Evolutionary conservation across 2,888 invertebrate genomes (phyloP).

Genomic region (Epistrophe grossulariae): DNA sequence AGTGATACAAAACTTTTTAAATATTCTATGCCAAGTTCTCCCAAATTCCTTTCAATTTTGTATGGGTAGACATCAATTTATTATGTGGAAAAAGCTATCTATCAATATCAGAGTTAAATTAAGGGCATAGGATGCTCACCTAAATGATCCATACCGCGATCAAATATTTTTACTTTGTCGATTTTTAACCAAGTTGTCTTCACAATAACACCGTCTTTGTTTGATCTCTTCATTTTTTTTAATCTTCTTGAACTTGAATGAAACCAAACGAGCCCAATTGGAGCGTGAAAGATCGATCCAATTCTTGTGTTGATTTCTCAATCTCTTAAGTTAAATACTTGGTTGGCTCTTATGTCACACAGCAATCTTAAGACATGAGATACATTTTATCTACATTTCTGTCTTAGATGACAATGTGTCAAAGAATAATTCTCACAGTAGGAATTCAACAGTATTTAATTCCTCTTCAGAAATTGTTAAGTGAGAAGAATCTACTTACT

Average conservation of each 20-base stretch:
- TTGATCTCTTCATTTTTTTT: not conserved
- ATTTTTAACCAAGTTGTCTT: not conserved
- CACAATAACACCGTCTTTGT: not conserved
- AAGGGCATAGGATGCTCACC: no score
- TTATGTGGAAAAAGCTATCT: no score
- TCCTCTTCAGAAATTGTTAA: conserved; percentile 47
- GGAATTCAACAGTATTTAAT: conserved; percentile 65
- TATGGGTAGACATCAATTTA: no score
- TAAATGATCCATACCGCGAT: no score
- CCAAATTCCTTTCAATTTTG: no score
- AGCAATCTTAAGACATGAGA: conserved; percentile 43
- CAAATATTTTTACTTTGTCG: not conserved
- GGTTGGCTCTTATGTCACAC: conserved; percentile 38
- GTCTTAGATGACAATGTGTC: conserved; percentile 54
- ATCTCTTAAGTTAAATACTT: conserved; percentile 10
- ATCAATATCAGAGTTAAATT: not conserved
- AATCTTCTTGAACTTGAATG: not conserved
- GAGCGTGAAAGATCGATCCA: conserved; percentile 27
- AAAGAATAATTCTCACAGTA: conserved; percentile 50
- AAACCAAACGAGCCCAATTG: conserved; percentile 1
- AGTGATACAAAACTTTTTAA: no score
- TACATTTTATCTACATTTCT: conserved; percentile 41
- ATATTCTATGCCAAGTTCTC: no score
- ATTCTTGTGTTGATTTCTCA: conserved; percentile 12
- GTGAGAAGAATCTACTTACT: conserved; percentile 28